These are phyloP conservation scores for Drosophila cardini DNA, from an alignment of 1,140 invertebrate species.

Conservation along the genomic window DNA sequence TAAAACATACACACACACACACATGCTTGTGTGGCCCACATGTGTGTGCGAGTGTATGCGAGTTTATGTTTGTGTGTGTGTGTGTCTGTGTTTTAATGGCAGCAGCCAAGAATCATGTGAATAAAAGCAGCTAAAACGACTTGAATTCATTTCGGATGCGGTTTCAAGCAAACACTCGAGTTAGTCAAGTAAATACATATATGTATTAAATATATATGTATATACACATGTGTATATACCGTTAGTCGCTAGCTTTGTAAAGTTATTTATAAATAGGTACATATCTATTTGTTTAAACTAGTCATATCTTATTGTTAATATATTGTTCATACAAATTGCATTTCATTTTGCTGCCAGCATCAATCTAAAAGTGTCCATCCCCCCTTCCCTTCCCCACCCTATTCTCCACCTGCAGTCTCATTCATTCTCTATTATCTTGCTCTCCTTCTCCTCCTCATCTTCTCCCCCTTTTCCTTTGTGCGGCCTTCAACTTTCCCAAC, in stretches of 20 bases:
- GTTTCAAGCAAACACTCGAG: slow-evolving; percentile 49
- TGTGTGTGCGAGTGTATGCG: slow-evolving; percentile 17
- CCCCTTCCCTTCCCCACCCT: neutral
- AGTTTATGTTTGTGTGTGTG: neutral
- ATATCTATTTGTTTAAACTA: slow-evolving; percentile 11
- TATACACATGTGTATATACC: slow-evolving; percentile 7
- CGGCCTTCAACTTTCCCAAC: slow-evolving; percentile 7
- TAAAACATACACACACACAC: slow-evolving; percentile 48
- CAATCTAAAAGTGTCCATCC: slow-evolving; percentile 27
- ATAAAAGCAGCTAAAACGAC: slow-evolving; percentile 33
- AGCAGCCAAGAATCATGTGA: slow-evolving; percentile 39
- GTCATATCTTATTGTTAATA: slow-evolving; percentile 24
- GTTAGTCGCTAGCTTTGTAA: slow-evolving; percentile 7
- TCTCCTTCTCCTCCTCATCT: neutral
- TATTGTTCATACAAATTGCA: slow-evolving; percentile 37
- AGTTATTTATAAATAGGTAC: slow-evolving; percentile 5
- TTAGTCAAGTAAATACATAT: slow-evolving; percentile 25
- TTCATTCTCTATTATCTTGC: neutral
- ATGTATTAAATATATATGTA: neutral
- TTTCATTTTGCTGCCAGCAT: slow-evolving; percentile 27
- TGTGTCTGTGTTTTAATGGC: slow-evolving; percentile 25
- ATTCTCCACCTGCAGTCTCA: neutral
- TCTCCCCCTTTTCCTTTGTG: neutral
- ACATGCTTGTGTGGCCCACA: neutral
- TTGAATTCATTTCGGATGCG: slow-evolving; percentile 46